These are phyloP conservation scores for Mirza zaza DNA, from an alignment of 2,113 vertebrate species.

Conservation along the genomic window DNA sequence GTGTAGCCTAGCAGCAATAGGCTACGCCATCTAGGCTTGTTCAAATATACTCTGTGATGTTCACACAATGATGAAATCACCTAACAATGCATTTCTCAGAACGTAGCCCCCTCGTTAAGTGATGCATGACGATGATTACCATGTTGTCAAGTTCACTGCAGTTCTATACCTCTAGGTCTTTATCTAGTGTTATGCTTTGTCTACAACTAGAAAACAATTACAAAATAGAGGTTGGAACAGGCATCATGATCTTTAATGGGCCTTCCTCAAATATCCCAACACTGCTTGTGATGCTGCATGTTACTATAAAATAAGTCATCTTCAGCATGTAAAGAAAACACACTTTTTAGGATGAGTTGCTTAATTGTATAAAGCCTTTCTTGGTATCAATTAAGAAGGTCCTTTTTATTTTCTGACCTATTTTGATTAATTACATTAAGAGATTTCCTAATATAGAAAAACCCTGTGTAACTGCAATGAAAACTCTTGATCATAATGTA, in stretches of 20 bases:
- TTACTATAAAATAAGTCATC: neutral
- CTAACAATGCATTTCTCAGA: neutral
- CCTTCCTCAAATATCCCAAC: neutral
- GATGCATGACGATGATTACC: neutral
- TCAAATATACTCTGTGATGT: neutral
- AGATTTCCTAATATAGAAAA: neutral
- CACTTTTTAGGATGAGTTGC: neutral
- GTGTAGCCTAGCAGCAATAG: neutral
- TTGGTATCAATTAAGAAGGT: neutral
- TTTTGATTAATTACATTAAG: neutral
- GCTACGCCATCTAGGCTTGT: neutral
- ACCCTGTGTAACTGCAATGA: neutral
- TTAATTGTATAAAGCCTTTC: neutral
- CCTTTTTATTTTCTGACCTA: neutral
- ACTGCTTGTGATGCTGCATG: neutral
- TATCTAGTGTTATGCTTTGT: neutral
- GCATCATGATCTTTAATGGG: neutral
- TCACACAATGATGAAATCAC: neutral
- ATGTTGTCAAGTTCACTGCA: neutral
- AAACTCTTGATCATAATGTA: neutral
- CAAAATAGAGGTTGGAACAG: neutral
- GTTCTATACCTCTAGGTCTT: neutral
- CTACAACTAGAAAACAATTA: neutral
- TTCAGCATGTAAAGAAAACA: neutral
- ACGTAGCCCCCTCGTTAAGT: neutral